Evolutionary conservation across 2,797 vertebrate genomes (phyloP).

Genomic region (Champsocephalus gunnari): DNA sequence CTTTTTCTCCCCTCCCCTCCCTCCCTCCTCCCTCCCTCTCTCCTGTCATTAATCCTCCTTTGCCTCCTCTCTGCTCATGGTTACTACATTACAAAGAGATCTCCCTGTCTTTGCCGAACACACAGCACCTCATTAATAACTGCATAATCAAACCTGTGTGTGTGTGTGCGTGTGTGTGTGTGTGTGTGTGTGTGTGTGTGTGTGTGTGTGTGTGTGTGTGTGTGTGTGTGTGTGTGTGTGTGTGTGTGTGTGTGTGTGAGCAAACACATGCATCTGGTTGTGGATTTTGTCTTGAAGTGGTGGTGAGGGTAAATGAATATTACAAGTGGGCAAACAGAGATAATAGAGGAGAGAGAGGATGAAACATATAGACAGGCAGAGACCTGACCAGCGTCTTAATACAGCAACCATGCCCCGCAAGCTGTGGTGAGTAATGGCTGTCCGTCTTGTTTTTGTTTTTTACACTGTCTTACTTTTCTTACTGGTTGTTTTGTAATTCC

Average conservation of each 20-base stretch:
- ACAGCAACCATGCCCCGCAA: constrained; percentile 75
- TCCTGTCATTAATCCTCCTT: constrained; percentile 52
- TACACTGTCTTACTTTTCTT: not conserved
- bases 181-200: constrained; percentile 7
- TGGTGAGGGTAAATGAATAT: constrained; percentile 70
- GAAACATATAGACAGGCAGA: constrained; percentile 6
- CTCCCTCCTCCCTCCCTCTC: constrained; percentile 19
- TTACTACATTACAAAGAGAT: constrained; percentile 79
- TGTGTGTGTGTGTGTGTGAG: constrained; percentile 28
- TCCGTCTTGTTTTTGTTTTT: not conserved
- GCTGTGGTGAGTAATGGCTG: constrained; percentile 75
- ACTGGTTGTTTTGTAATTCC: too few relatives aligned
- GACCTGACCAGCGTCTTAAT: constrained; percentile 42
- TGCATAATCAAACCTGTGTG: constrained; percentile 76
- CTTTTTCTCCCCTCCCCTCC: not conserved
- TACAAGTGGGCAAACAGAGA: constrained; percentile 53
- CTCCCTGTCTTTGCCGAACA: constrained; percentile 55
- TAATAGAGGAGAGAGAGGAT: constrained; percentile 47
- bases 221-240: constrained; percentile 25
- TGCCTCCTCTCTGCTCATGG: constrained; percentile 44
- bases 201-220: constrained; percentile 8
- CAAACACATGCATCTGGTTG: constrained; percentile 70
- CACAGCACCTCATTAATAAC: constrained; percentile 75
- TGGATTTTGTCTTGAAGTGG: constrained; percentile 78
- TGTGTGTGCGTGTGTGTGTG: constrained; percentile 10